Base-by-base conservation (phyloP, 2,797 vertebrate genomes). In the Stomatorhinus walkeri region DNA sequence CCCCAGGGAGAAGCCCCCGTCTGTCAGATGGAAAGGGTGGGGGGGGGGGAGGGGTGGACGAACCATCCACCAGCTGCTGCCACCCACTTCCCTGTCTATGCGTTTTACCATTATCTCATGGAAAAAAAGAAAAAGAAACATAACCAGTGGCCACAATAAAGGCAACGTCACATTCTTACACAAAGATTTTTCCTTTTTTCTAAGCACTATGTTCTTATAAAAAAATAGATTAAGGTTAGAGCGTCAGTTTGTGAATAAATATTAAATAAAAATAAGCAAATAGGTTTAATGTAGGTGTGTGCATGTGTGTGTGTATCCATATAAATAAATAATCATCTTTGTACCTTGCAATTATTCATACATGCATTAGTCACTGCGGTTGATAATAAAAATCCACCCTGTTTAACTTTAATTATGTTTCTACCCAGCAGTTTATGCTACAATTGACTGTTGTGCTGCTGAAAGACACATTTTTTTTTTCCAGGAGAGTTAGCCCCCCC, bases 401-500 rank as follows among this genome's bases (percentile, higher is more conserved):
- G 76, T 88, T 56, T 32, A 36, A 88, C 76, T 88, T 64, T 88
- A 76, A 79, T 36, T 79, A 36, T 76, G 46, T 72, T 88, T 79
- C 49, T 22, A 76, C 61, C 22, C n/a, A 49, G 22, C 59, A 76
- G 24, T 56, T 88, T 84, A 54, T 56, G 32, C 52, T 84, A 83
- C 83, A 51, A 88, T 72, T 88, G 64, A 52, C 46, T 88, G 87
- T 49, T n/a, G 54, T 87, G 76, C 76, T 64, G 36, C 87, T 89
- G 79, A 88, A 87, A 89, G 36, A 43, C 61, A 46, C 76, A 24
- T 61, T 24, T 87, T 52, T 89, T 89, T 54, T 76, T 85, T 79
- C 12, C 83, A 43, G 16, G 19, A 87, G 88, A 90, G 84, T 86
- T 89, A 90, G 72, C 24, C 88, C 90, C 89, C 87, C 90, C 89